phyloP scores from a whole-genome alignment of 2,113 vertebrate genomes.

The Mobula hypostoma region DNA sequence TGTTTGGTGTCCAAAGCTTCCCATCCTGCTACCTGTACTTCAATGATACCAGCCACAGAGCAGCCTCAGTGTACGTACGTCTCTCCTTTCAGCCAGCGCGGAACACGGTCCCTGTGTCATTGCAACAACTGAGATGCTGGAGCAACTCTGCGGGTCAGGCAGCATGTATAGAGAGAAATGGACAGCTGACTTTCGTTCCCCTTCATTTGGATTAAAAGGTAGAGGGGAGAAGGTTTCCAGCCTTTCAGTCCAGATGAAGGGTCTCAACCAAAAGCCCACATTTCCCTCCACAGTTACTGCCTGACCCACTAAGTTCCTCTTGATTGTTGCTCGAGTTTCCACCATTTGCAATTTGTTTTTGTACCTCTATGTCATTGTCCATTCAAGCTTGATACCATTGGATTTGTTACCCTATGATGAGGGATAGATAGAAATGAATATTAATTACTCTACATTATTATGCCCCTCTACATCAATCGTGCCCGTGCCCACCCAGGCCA shows the following conservation, averaged over 20 bases:
- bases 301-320: too few relatives aligned
- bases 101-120: not conserved
- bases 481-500: not conserved
- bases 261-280: too few relatives aligned
- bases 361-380: not conserved
- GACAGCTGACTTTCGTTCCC: too few relatives aligned
- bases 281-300: too few relatives aligned
- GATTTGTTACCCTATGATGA: not conserved
- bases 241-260: too few relatives aligned
- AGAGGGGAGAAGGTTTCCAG: too few relatives aligned
- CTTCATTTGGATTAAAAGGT: too few relatives aligned
- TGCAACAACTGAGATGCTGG: too few relatives aligned
- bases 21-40: conserved; percentile 76
- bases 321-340: too few relatives aligned
- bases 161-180: too few relatives aligned
- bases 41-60: conserved; percentile 58
- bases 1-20: conserved; percentile 65
- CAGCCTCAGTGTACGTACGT: conserved; percentile 70
- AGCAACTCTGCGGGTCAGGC: too few relatives aligned
- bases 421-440: not conserved
- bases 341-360: too few relatives aligned
- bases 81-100: not conserved
- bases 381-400: not conserved
- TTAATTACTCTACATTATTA: not conserved
- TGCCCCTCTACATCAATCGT: not conserved